Conservation (phyloP, 1,140 invertebrate genomes). For the Drosophila pseudoananassae region DNA sequence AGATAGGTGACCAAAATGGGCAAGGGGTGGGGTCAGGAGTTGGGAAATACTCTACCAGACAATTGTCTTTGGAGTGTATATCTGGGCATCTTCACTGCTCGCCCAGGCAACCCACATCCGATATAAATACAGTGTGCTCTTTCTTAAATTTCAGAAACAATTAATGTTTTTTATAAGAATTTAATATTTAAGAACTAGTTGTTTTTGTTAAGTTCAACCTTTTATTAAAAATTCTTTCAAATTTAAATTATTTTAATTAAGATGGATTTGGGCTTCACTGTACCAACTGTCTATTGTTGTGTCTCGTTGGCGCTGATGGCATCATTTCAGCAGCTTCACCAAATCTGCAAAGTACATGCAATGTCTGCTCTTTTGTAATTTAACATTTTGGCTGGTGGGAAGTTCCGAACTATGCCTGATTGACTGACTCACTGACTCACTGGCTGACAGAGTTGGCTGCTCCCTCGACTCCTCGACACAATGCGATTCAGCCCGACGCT, state of each 20-base stretch:
- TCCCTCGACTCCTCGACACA: conserved; percentile 41
- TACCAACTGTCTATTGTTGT: conserved; percentile 44
- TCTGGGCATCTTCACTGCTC: conserved; percentile 22
- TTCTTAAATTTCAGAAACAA: neutral
- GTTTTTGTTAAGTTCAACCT: neutral
- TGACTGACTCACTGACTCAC: conserved; percentile 32
- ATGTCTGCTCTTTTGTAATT: conserved; percentile 65
- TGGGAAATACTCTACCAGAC: conserved; percentile 27
- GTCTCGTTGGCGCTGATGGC: conserved; percentile 61
- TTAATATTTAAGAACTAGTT: neutral
- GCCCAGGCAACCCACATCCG: conserved; percentile 25
- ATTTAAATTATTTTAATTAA: neutral
- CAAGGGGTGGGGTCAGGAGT: conserved; percentile 28
- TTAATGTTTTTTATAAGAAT: neutral
- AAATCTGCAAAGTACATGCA: conserved; percentile 55
- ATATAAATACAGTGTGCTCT: conserved; percentile 7
- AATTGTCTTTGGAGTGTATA: conserved; percentile 36
- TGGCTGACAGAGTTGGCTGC: conserved; percentile 37
- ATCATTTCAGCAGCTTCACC: conserved; percentile 73
- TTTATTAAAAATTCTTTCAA: neutral
- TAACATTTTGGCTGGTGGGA: conserved; percentile 59
- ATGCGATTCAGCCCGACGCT: conserved; percentile 22
- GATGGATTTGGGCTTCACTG: conserved; percentile 4
- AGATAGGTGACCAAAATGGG: conserved; percentile 1
- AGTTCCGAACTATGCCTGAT: conserved; percentile 32